Percentiles rank a stretch among this genome's conserved stretches.
These are phyloP conservation scores for Semicossyphus pulcher DNA, from an alignment of 2,113 vertebrate species.

Conservation along the genomic window DNA sequence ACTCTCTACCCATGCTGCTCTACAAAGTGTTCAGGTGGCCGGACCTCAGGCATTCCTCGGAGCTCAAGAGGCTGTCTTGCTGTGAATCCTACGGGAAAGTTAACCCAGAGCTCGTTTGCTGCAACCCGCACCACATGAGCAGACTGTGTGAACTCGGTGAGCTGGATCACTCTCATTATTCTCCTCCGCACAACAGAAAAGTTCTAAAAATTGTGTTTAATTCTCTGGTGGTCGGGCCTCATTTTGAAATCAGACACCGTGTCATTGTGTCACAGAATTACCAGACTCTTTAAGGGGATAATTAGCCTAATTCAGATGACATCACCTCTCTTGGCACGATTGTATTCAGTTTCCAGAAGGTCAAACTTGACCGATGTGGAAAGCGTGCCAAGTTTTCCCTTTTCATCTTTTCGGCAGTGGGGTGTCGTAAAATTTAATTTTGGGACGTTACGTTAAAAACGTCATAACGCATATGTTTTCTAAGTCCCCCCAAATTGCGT, in stretches of 20 bases:
- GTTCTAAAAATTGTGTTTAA: slow-evolving; percentile 19
- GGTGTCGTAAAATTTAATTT: slow-evolving; percentile 17
- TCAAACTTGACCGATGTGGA: slow-evolving; percentile 50
- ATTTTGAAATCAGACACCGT: slow-evolving; percentile 33
- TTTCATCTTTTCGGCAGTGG: slow-evolving; percentile 17
- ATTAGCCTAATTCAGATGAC: slow-evolving; percentile 69
- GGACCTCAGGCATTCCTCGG: slow-evolving; percentile 94
- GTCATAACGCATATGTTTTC: too few relatives aligned
- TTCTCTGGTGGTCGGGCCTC: slow-evolving; percentile 22
- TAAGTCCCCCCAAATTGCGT: too few relatives aligned
- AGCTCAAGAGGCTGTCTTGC: slow-evolving; percentile 94
- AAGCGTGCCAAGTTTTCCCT: slow-evolving; percentile 32
- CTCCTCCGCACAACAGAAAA: not conserved
- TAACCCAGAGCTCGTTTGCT: slow-evolving; percentile 94
- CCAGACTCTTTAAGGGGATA: slow-evolving; percentile 34
- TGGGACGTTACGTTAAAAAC: not conserved
- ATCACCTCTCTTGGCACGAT: slow-evolving; percentile 66
- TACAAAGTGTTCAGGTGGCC: slow-evolving; percentile 98
- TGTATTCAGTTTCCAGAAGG: slow-evolving; percentile 65
- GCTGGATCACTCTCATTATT: slow-evolving; percentile 31
- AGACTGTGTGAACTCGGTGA: slow-evolving; percentile 96
- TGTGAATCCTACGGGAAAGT: slow-evolving; percentile 96
- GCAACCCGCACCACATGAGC: slow-evolving; percentile 98
- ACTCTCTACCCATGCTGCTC: slow-evolving; percentile 93
- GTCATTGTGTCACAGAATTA: slow-evolving; percentile 47